A percentile compares a stretch with the other conserved stretches of the same genome.
Conservation (phyloP, 1,140 invertebrate genomes). For the Geopemphigus sp. region DNA sequence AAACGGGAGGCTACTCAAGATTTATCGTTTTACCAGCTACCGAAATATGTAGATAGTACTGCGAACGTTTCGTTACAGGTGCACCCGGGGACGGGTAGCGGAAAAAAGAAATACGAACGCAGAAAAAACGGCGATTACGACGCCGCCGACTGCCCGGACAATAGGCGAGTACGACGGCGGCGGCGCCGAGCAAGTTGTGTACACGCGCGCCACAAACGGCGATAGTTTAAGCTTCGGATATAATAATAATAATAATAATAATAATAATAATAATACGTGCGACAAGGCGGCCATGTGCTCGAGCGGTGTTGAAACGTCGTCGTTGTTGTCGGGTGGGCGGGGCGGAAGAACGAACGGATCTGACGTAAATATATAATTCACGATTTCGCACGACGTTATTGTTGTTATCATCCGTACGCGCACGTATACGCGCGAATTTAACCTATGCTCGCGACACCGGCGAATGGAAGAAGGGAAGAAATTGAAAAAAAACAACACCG, state of each 20-base stretch:
- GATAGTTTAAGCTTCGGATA: slow-evolving; percentile 32
- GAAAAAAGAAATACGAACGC: not conserved
- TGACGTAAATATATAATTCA: slow-evolving; percentile 49
- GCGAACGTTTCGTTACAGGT: slow-evolving; percentile 23
- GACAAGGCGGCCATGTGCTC: too few species aligned
- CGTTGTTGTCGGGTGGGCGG: not conserved
- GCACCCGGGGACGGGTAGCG: not conserved
- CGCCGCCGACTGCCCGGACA: not conserved
- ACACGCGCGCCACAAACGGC: not conserved
- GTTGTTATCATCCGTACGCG: slow-evolving; percentile 12
- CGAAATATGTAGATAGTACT: slow-evolving; percentile 20
- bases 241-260: too few species aligned
- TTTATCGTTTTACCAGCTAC: slow-evolving; percentile 45
- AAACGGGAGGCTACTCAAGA: slow-evolving; percentile 34
- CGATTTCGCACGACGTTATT: slow-evolving; percentile 47
- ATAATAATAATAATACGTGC: too few species aligned
- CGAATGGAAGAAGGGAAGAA: not conserved
- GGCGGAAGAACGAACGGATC: not conserved
- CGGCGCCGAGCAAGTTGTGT: not conserved
- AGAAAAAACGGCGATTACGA: slow-evolving; percentile 10
- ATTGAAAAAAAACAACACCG: not conserved
- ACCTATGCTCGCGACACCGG: slow-evolving; percentile 14
- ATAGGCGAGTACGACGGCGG: too few species aligned
- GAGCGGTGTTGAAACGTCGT: slow-evolving; percentile 7
- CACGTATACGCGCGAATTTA: not conserved